phyloP scores from a whole-genome alignment of 2,113 vertebrate species.

The Poeciliopsis turrubarensis region DNA sequence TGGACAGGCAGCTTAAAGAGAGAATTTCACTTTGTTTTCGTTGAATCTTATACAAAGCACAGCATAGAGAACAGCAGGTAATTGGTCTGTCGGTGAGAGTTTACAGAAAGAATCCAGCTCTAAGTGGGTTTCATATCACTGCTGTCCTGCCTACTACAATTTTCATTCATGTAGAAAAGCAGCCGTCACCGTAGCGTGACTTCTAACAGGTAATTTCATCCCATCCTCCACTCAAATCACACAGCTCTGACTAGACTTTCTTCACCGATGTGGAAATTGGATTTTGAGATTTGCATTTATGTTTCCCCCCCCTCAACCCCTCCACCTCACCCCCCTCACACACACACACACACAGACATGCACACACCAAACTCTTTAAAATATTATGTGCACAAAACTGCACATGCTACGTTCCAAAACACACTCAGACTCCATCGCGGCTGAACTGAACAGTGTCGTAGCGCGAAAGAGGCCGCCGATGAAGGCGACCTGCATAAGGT shows the following conservation, averaged over 20 bases:
- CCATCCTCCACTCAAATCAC: constrained; percentile 59
- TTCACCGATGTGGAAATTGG: constrained; percentile 55
- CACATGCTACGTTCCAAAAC: constrained; percentile 6
- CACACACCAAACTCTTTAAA: constrained; percentile 1
- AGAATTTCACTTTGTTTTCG: constrained; percentile 40
- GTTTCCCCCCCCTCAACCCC: neutral
- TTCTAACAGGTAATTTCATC: constrained; percentile 61
- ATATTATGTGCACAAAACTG: constrained; percentile 63
- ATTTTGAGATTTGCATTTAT: constrained; percentile 46
- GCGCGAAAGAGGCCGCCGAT: constrained; percentile 51
- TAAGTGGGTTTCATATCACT: constrained; percentile 60
- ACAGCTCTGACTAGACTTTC: constrained; percentile 42
- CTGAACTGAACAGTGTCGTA: constrained; percentile 62
- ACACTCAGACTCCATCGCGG: constrained; percentile 70
- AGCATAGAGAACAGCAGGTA: constrained; percentile 49
- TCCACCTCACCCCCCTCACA: constrained; percentile 28
- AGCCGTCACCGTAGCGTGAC: constrained; percentile 45
- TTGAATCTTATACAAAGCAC: constrained; percentile 49
- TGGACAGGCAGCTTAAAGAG: constrained; percentile 40
- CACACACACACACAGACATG: too few species aligned
- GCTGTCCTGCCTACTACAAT: constrained; percentile 40
- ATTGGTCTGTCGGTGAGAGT: constrained; percentile 58
- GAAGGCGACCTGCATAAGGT: constrained; percentile 70
- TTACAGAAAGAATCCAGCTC: constrained; percentile 52
- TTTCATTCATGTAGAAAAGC: constrained; percentile 57